Evolutionary conservation across 1,140 invertebrate species (phyloP).

Genomic region (Metaphire vulgaris): DNA sequence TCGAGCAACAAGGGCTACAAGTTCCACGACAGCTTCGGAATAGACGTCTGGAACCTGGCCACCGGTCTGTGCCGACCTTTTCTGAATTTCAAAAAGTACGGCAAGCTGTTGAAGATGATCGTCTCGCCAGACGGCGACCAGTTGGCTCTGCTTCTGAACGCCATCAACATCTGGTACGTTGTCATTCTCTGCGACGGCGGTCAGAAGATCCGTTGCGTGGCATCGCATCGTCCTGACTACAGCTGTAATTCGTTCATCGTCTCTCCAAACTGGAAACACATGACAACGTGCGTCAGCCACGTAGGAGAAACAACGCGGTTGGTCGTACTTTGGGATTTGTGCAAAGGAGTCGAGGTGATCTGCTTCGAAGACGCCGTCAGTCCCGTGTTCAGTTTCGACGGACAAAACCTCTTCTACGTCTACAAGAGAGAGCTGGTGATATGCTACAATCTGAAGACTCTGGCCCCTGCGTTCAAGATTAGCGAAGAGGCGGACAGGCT

Average conservation of each 20-base stretch:
- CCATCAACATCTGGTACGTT: slow-evolving; percentile 15
- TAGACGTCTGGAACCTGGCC: slow-evolving; percentile 24
- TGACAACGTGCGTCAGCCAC: slow-evolving; percentile 8
- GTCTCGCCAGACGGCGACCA: slow-evolving; percentile 19
- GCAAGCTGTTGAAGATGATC: slow-evolving; percentile 19
- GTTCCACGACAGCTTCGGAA: slow-evolving; percentile 28
- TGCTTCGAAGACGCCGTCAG: slow-evolving; percentile 17
- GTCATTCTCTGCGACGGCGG: slow-evolving; percentile 16
- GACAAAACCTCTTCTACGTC: slow-evolving; percentile 18
- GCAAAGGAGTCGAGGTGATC: background rate
- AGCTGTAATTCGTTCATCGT: slow-evolving; percentile 6
- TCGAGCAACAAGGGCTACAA: slow-evolving; percentile 21
- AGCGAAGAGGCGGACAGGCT: slow-evolving; percentile 7
- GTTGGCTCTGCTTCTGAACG: slow-evolving; percentile 22
- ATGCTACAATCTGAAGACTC: slow-evolving; percentile 3
- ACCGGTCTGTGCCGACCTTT: slow-evolving; percentile 13
- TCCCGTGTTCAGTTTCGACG: slow-evolving; percentile 23
- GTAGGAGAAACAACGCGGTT: background rate
- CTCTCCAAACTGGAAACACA: slow-evolving; percentile 13
- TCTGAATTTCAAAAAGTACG: slow-evolving; percentile 22
- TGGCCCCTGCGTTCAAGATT: background rate
- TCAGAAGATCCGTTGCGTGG: slow-evolving; percentile 9
- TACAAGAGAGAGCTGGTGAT: slow-evolving; percentile 5
- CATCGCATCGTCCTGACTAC: background rate
- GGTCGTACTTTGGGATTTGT: slow-evolving; percentile 26